These are phyloP conservation scores for Elachura formosa DNA, from an alignment of 2,113 vertebrate genomes.

Conservation along the genomic window DNA sequence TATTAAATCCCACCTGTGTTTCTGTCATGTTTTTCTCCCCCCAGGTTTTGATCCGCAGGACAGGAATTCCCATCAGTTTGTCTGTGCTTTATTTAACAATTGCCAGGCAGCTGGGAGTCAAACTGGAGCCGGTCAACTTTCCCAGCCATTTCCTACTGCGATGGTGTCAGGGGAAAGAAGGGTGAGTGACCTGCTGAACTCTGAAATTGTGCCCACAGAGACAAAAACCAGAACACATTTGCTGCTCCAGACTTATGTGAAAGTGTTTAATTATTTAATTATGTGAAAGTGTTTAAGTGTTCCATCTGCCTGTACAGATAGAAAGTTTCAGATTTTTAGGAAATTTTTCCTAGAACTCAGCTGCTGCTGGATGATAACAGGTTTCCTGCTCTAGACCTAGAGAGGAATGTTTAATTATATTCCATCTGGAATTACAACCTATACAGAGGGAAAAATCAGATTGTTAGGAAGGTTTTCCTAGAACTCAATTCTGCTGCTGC, in stretches of 20 bases:
- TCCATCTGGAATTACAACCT: background rate
- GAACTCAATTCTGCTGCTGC: background rate
- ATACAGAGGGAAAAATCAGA: background rate
- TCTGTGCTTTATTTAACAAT: constrained; percentile 93
- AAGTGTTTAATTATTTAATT: background rate
- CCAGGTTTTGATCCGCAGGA: constrained; percentile 88
- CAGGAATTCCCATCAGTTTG: constrained; percentile 96
- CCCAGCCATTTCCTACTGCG: constrained; percentile 93
- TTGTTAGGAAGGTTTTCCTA: background rate
- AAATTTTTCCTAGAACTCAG: background rate
- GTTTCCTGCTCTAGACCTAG: background rate
- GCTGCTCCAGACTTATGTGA: background rate
- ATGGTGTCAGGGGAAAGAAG: constrained; percentile 87
- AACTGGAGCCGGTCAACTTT: constrained; percentile 93
- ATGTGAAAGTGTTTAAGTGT: background rate
- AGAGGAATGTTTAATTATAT: background rate
- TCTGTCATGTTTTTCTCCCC: background rate
- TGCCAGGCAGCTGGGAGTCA: constrained; percentile 85
- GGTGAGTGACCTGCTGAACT: constrained; percentile 65
- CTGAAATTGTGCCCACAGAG: background rate
- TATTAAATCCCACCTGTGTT: background rate
- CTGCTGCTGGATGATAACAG: background rate
- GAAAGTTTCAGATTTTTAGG: background rate
- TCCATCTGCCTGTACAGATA: background rate
- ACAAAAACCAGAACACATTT: background rate